Evolutionary conservation across 92 coral and sea anemone genomes (phyloP).

Genomic region (Epizoanthus stellaris): DNA sequence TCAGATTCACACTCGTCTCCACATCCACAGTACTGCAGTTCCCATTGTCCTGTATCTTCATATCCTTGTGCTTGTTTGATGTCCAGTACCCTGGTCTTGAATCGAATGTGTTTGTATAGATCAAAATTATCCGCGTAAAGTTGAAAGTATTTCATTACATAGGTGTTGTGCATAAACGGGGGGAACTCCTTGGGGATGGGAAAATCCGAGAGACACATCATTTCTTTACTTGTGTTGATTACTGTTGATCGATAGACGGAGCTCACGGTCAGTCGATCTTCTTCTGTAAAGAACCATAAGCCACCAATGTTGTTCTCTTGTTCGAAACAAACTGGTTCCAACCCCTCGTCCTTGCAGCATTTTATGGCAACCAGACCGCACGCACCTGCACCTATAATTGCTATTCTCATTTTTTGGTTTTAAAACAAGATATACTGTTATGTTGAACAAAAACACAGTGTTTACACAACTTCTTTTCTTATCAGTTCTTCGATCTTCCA

Average conservation of each 20-base stretch:
- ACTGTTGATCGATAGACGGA: conserved; percentile 90
- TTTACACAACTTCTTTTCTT: no score
- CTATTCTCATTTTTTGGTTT: conserved; percentile 64
- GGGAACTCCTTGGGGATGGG: conserved; percentile 93
- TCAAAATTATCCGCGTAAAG: conserved; percentile 84
- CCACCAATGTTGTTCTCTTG: conserved; percentile 94
- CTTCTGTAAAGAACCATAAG: conserved; percentile 86
- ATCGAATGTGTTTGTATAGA: conserved; percentile 76
- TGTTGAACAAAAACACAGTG: no score
- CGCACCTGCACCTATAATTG: conserved; percentile 86
- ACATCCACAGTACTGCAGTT: no score
- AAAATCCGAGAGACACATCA: conserved; percentile 94
- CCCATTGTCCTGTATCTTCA: no score
- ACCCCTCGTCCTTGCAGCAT: conserved; percentile 87
- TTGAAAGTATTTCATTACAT: conserved; percentile 80
- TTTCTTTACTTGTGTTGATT: conserved; percentile 92
- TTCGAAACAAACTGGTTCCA: conserved; percentile 93
- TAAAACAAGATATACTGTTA: no score
- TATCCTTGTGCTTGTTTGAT: no score
- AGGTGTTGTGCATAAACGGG: conserved; percentile 78
- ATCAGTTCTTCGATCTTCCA: no score
- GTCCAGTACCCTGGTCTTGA: conserved; percentile 40
- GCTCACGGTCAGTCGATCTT: conserved; percentile 65
- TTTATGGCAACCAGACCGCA: conserved; percentile 84
- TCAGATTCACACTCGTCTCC: no score